These are phyloP conservation scores for Umimayanthus chanpuru DNA, from an alignment of 92 coral and sea anemone species.

Conservation along the genomic window DNA sequence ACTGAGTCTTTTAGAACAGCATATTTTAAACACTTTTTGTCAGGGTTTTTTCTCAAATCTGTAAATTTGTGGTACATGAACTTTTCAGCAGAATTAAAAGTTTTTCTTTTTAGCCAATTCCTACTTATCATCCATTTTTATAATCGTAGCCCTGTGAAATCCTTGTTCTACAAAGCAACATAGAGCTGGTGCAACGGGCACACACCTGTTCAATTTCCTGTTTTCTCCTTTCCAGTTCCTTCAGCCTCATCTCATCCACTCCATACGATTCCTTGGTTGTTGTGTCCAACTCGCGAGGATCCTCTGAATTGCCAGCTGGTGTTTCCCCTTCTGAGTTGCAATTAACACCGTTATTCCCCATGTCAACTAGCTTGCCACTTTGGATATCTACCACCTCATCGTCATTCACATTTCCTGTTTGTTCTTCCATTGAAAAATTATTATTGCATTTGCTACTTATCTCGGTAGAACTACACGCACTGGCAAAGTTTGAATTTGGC, in stretches of 20 bases:
- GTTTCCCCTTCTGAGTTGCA: neutral
- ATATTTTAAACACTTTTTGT: too few species aligned
- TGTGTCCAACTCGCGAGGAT: neutral
- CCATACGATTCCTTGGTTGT: neutral
- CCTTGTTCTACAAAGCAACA: neutral
- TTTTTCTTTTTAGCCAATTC: too few species aligned
- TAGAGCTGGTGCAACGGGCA: neutral
- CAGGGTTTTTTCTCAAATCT: neutral
- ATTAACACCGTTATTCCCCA: neutral
- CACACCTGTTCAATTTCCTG: conserved; percentile 41
- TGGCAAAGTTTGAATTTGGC: neutral
- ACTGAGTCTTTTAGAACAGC: too few species aligned
- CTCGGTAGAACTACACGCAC: neutral
- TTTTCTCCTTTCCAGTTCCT: conserved; percentile 27
- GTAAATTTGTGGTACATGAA: too few species aligned
- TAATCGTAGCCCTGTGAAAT: too few species aligned
- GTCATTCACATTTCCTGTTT: neutral
- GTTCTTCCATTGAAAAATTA: neutral
- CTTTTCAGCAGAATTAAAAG: too few species aligned
- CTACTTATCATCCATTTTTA: too few species aligned
- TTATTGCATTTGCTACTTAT: neutral
- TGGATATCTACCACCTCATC: neutral
- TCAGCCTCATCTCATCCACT: neutral
- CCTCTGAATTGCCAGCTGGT: neutral
- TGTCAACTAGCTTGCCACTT: neutral